These are phyloP conservation scores for Erebia palarica DNA, from an alignment of 2,888 invertebrate genomes.

Conservation along the genomic window DNA sequence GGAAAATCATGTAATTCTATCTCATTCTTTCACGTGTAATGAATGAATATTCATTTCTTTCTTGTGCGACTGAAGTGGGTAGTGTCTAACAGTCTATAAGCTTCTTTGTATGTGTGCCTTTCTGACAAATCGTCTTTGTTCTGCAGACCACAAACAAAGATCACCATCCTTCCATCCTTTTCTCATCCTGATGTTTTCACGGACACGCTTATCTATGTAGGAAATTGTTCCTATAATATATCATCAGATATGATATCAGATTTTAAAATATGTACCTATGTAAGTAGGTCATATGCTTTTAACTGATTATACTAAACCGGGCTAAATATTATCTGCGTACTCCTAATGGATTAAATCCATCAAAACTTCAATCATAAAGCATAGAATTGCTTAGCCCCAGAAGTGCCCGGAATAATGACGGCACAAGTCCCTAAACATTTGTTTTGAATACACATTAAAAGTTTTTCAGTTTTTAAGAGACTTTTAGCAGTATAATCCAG, in stretches of 20 bases:
- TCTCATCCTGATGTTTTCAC: not conserved
- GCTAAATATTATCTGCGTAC: constrained; percentile 6
- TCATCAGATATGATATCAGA: constrained; percentile 6
- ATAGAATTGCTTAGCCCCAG: not conserved
- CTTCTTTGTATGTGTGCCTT: not conserved
- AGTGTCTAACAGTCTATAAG: too few relatives aligned
- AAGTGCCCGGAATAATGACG: not conserved
- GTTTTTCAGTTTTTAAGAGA: constrained; percentile 3
- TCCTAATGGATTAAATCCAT: constrained; percentile 17
- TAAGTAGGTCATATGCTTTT: constrained; percentile 12
- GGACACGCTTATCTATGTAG: not conserved
- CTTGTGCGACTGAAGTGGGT: too few relatives aligned
- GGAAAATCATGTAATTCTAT: too few relatives aligned
- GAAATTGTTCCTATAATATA: constrained; percentile 3
- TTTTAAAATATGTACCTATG: constrained; percentile 9
- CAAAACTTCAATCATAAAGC: constrained; percentile 13
- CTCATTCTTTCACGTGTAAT: too few relatives aligned
- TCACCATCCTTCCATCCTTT: too few relatives aligned
- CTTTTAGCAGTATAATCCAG: not conserved
- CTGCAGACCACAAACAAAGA: not conserved
- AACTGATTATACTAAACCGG: constrained; percentile 12
- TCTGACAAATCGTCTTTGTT: not conserved
- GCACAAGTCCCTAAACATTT: not conserved
- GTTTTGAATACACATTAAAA: constrained; percentile 5
- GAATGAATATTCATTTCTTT: too few relatives aligned